Evolutionary conservation across 2,888 invertebrate genomes (phyloP).

Genomic region (Troides aeacus): DNA sequence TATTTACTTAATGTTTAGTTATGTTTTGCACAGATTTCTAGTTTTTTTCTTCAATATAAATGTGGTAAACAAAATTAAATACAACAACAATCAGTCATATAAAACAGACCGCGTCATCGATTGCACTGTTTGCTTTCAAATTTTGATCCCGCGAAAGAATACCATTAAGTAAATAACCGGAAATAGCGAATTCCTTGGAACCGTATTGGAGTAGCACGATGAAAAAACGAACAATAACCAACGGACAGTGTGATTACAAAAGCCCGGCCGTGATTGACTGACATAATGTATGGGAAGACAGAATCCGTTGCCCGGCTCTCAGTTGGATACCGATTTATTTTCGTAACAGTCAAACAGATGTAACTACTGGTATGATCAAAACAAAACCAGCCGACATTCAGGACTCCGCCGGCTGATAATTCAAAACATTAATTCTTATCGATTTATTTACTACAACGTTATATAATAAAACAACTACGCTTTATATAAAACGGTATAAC

Average conservation of each 20-base stretch:
- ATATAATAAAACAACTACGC: not conserved
- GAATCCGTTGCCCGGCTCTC: slow-evolving; percentile 31
- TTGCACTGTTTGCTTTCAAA: not conserved
- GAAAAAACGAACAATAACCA: slow-evolving; percentile 27
- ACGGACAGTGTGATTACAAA: slow-evolving; percentile 23
- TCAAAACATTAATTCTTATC: not conserved
- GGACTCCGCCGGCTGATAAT: slow-evolving; percentile 2
- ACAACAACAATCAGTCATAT: not conserved
- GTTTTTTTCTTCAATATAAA: not conserved
- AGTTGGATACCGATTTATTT: slow-evolving; percentile 36
- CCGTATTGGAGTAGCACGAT: slow-evolving; percentile 20
- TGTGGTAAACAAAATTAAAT: not conserved
- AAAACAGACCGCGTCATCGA: not conserved
- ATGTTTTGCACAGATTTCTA: no score
- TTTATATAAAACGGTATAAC: not conserved
- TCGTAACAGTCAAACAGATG: slow-evolving; percentile 36
- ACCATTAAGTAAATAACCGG: slow-evolving; percentile 14
- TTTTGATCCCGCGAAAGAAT: not conserved
- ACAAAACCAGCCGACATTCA: slow-evolving; percentile 32
- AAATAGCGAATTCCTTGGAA: slow-evolving; percentile 23
- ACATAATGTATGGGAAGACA: slow-evolving; percentile 30
- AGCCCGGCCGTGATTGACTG: slow-evolving; percentile 34
- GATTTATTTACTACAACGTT: not conserved
- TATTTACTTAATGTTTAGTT: no score
- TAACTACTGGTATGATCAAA: slow-evolving; percentile 32